Base-by-base conservation (phyloP, 2,113 vertebrate species). In the Lamprotornis superbus region DNA sequence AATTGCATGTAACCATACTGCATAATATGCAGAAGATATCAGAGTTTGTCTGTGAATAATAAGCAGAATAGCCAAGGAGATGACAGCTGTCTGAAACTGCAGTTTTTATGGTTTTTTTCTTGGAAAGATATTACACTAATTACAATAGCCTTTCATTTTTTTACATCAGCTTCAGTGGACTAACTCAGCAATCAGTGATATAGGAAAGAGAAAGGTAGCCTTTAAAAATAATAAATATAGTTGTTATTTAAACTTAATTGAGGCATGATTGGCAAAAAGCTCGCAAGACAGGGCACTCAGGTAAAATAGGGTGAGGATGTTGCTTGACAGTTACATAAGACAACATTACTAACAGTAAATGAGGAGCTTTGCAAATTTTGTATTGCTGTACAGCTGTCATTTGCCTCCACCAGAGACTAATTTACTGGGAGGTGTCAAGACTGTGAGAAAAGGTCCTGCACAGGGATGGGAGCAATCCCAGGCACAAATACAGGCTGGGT, bases 401-500 rank as follows among this genome's bases (percentile, higher is more conserved):
- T 92, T 92, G 42, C 78, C 44, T 86, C 14, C 11, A 89, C 73
- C 83, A 90, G 87, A 63, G 85, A 90, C 82, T 97, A 78, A 92
- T 96, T 93, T 96, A 93, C 87, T 91, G 70, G 82, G 68, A 86
- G 82, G n/a, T 89, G 89, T 89, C 78, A 95, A 71, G 76, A 76
- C 49, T 68, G 60, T 52, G 83, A 95, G 93, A 89, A 90, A 24
- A 64, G 50, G 37, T n/a, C 28, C 50, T 70, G 56, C 28, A 12
- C 23, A 6, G 60, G 37, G 33, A 3, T 35, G 44, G 17, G 42
- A 17, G 5, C 56, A 46, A 7, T 82, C 50, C 35, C 44, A 52
- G 39, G 24, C 42, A 87, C 56, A 39, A 50, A 31, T 17, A 6
- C 24, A 27, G 56, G 12, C 33, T 82, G 70, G 24, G 37, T 15